Evolutionary conservation across 1,140 invertebrate genomes (phyloP).

Genomic region (Drosophila equinoxialis): DNA sequence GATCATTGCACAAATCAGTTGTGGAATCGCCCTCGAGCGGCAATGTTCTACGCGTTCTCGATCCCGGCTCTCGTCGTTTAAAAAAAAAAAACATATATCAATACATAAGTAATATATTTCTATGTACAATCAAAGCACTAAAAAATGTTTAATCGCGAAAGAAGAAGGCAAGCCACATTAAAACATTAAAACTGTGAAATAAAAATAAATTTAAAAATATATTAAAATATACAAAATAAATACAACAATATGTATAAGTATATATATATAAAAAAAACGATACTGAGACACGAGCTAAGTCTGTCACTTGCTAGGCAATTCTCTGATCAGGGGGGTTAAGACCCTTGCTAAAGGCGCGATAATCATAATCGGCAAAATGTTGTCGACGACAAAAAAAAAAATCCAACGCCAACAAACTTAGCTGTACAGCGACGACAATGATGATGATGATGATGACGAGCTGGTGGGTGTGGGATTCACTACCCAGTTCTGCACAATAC

Average conservation of each 20-base stretch:
- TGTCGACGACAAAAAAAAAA: constrained; percentile 26
- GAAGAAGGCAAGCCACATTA: background rate
- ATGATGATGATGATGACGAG: constrained; percentile 1
- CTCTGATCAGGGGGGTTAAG: constrained; percentile 65
- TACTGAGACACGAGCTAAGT: constrained; percentile 29
- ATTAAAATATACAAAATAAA: constrained; percentile 7
- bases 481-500: background rate
- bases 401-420: background rate
- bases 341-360: constrained; percentile 68
- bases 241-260: background rate
- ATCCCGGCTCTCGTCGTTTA: constrained; percentile 21
- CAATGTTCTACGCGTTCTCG: constrained; percentile 65
- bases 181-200: constrained; percentile 9
- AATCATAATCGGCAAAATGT: constrained; percentile 64
- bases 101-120: constrained; percentile 21
- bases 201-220: constrained; percentile 7
- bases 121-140: constrained; percentile 4
- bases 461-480: constrained; percentile 22
- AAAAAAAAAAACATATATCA: constrained; percentile 2
- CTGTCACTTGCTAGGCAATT: constrained; percentile 52
- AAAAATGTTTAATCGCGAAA: background rate
- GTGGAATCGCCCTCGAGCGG: constrained; percentile 77
- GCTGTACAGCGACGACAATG: constrained; percentile 15
- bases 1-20: constrained; percentile 80
- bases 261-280: background rate